Base-by-base conservation (phyloP, 2,888 invertebrate species). In the Phaedon cochleariae region DNA sequence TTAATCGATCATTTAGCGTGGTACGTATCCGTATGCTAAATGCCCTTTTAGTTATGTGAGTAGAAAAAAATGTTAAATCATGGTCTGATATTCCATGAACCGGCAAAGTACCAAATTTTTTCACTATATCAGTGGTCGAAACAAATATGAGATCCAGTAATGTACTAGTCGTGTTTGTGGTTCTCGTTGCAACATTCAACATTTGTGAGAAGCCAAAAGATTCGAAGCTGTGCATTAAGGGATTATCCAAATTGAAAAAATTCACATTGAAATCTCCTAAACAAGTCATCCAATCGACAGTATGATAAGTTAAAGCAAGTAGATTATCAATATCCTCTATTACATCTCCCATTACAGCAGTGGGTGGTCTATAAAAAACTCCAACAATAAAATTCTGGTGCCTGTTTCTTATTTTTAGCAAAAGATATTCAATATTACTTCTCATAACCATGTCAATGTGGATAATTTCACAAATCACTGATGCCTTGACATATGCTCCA, bases 361-460 rank as follows among this genome's bases (percentile, higher is more conserved):
- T 46, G n/a, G 63, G 57, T 5, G 52, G 60, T 57, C 53, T 55
- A 60, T 64, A n/a, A n/a, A n/a, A n/a, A n/a, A n/a, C n/a, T n/a
- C n/a, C n/a, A n/a, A n/a, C n/a, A n/a, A n/a, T n/a, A 67, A 57
- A 64, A 59, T 6, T 60, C 57, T n/a, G 15, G 5, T 37, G 34
- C 2, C 41, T 6, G 22, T n/a, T 20, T 29, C 52, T 45, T 3
- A 64, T 41, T 46, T 60, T 60, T 2, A 64, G 17, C 15, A 54
- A 31, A 6, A 60, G 1, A 52, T 59, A 54, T 7, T 60, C 48
- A 0, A 53, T n/a, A 20, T 6, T 1, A 29, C 22, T 34, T 4
- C 49, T 59, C n/a, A 53, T 41, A n/a, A 22, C 21, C 12, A 21
- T 7, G 31, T 60, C 55, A 15, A 53, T 9, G 10, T 51, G 5